Base-by-base conservation (phyloP, 2,888 invertebrate species). In the Heliconius cydno region DNA sequence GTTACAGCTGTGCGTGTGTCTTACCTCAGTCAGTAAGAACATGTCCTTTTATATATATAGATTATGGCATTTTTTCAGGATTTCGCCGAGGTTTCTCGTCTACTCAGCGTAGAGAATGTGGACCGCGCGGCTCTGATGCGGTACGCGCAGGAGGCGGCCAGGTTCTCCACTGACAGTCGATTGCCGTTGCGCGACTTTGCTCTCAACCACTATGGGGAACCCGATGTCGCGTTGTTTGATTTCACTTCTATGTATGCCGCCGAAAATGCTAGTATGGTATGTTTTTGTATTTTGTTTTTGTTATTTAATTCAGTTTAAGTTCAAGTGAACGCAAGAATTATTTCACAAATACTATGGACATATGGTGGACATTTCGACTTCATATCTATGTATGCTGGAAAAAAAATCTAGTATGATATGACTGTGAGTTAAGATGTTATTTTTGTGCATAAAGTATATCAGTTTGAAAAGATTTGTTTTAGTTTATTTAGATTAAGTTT, bases 221-320 rank as follows among this genome's bases (percentile, higher is more conserved):
- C 99, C 0, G 99, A 99, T 92, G 98, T 99, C 2, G 99, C 99
- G 68, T 98, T 99, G 96, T 99, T 99, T 92, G 99, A 99, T 93
- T 99, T 99, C 91, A 99, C 99, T 0, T 99, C 99, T 1, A 98
- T 99, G 98, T 99, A 98, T 92, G 98, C 98, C 0, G 98, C 99
- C 0, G 99, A 99, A 92, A 98, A 99, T 92, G 98, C 99, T 12
- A 98, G 98, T 85, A 96, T 98, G 87, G 97, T 99, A 30, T 34
- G 73, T 25, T 34, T 13, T 19, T 25, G 25, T 60, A 60, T 60
- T 60, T 28, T 60, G n/a, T 57, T 57, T 57, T 52, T 52, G 52
- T 52, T 52, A 19, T 52, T 52, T 19, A 19, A 19, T 19, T 46
- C 46, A 46, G 34, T 46, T 46, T 15, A 46, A 13, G 5, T 15